phyloP scores from a whole-genome alignment of 2,797 vertebrate genomes.

The Capromys pilorides region DNA sequence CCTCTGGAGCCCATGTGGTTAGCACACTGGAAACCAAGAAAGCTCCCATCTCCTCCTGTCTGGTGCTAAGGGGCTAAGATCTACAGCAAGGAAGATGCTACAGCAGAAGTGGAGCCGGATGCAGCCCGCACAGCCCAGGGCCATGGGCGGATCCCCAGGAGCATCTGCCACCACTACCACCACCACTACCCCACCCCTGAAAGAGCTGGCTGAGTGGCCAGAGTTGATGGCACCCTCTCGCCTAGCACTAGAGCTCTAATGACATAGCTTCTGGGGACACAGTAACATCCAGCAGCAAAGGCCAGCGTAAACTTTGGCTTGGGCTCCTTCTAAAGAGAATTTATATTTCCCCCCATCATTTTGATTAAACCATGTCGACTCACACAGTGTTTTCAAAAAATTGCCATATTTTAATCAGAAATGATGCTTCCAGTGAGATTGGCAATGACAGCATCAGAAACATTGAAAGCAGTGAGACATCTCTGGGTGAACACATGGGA shows the following conservation, averaged over 20 bases:
- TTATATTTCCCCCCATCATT: background rate
- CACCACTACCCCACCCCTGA: rapidly evolving
- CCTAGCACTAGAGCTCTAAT: background rate
- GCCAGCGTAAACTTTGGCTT: background rate
- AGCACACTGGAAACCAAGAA: background rate
- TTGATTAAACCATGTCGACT: slow-evolving; percentile 35
- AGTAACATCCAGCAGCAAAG: background rate
- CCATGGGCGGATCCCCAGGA: rapidly evolving
- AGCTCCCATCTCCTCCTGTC: background rate
- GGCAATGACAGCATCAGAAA: background rate
- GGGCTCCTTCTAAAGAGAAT: background rate
- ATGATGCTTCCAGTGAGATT: slow-evolving; percentile 4
- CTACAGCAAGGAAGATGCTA: background rate
- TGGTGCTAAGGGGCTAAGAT: background rate
- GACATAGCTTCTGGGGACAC: background rate
- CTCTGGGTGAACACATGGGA: background rate
- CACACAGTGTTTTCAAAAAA: background rate
- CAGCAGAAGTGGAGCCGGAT: background rate
- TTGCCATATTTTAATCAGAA: slow-evolving; percentile 35
- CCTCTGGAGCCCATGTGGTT: background rate
- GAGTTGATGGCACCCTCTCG: background rate
- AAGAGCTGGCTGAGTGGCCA: background rate
- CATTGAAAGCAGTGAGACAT: background rate
- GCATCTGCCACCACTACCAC: no score
- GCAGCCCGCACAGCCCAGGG: background rate